Base-by-base conservation (phyloP, 2,113 vertebrate species). In the Otus sunia region DNA sequence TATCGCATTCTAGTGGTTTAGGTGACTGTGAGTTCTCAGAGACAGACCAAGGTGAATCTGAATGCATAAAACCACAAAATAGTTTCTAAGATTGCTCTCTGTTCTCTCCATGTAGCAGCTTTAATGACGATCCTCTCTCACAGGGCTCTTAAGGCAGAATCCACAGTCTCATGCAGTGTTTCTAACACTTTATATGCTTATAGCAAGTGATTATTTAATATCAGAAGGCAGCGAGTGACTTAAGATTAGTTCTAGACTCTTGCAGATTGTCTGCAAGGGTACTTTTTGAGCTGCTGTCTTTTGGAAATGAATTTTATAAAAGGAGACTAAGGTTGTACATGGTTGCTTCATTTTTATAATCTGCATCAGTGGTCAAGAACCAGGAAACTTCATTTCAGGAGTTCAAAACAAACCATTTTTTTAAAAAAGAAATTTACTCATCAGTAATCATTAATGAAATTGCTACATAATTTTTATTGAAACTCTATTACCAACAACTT, bases 401-500 rank as follows among this genome's bases (percentile, higher is more conserved):
- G 15, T 41, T 80, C 3, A 36, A 60, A 76, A 68, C 0, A 68
- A 79, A 34, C 1, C 0, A 8, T 8, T 16, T 50, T 49, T 21
- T 37, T 16, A 3, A 0, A 13, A 13, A 53, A 27, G 6, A 78
- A 49, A 37, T 11, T 5, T 53, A 30, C 6, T 47, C 6, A 43
- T 47, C 15, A 37, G 4, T 58, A 52, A 58, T 80, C 5, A 34
- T 69, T 69, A 52, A 37, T 52, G 11, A 52, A 30, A 53, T 20
- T 17, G 4, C 2, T 43, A 13, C 4, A 22, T 23, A 41, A 15
- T 39, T 19, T 60, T 55, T 10, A 30, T n/a, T 50, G 19, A 76
- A 59, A 55, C 0, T n/a, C 77, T 32, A 17, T 68, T 49, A 19
- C 1, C 12, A 63, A 39, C 0, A 0, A 1, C 19, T 67, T 68